Percentiles rank a stretch among this genome's conserved stretches.
phyloP scores from a whole-genome alignment of 2,888 invertebrate species.

The Esperia sulphurella region DNA sequence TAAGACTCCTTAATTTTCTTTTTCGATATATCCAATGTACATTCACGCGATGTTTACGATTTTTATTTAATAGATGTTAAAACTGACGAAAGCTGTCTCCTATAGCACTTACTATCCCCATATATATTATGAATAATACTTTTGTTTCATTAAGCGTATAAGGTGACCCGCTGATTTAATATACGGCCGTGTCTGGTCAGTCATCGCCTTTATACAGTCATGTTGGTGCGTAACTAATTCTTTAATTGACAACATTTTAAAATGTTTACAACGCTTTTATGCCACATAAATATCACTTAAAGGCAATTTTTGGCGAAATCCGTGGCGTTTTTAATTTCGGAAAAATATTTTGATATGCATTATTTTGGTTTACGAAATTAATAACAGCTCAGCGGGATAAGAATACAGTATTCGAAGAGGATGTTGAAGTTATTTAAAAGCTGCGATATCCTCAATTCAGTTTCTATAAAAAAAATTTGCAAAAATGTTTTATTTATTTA shows the following conservation, averaged over 20 bases:
- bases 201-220: conserved; percentile 1
- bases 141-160: conserved; percentile 72
- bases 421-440: too few species aligned
- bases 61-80: too few species aligned
- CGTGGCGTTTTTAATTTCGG: not conserved
- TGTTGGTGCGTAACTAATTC: conserved; percentile 16
- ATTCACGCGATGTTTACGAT: too few species aligned
- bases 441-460: too few species aligned
- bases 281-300: conserved; percentile 2
- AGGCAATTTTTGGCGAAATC: not conserved
- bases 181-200: conserved; percentile 20
- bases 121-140: conserved; percentile 49
- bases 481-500: too few species aligned
- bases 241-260: conserved; percentile 21
- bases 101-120: not conserved
- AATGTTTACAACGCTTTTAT: conserved; percentile 10
- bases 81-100: not conserved
- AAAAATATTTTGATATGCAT: too few species aligned
- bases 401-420: too few species aligned
- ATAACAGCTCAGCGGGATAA: not conserved
- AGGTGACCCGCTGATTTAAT: conserved; percentile 55
- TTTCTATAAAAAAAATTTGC: too few species aligned
- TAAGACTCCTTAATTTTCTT: too few species aligned
- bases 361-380: too few species aligned
- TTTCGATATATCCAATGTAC: too few species aligned